Evolutionary conservation across 2,888 invertebrate genomes (phyloP).

Genomic region (Polydrusus tereticollis): DNA sequence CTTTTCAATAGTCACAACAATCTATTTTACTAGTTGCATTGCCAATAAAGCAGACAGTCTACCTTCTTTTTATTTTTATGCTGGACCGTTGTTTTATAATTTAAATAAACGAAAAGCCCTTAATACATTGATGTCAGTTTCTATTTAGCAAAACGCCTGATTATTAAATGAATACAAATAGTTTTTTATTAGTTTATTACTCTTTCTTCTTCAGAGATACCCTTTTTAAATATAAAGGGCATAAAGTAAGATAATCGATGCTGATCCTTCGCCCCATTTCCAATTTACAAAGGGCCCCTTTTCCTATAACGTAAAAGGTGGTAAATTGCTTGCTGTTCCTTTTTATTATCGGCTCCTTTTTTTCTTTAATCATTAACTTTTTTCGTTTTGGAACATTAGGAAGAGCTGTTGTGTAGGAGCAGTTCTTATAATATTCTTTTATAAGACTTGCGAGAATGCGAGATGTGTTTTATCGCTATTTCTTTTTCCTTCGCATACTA

Average conservation of each 20-base stretch:
- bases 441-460: too few species aligned
- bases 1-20: too few species aligned
- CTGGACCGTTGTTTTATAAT: too few species aligned
- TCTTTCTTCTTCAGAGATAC: not conserved
- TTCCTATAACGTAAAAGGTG: constrained; percentile 3
- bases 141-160: not conserved
- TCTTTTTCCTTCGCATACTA: not conserved
- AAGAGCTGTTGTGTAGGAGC: not conserved
- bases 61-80: too few species aligned
- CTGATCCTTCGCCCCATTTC: constrained; percentile 3
- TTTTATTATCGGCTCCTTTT: constrained; percentile 11
- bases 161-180: not conserved
- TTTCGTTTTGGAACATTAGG: not conserved
- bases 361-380: constrained; percentile 7
- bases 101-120: not conserved
- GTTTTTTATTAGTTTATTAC: not conserved
- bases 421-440: not conserved
- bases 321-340: constrained; percentile 13
- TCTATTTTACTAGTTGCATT: too few species aligned
- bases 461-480: not conserved
- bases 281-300: constrained; percentile 9
- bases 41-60: too few species aligned
- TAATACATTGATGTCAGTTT: not conserved
- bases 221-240: constrained; percentile 15
- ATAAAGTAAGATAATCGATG: constrained; percentile 10